A percentile compares a stretch with the other conserved stretches of the same genome.
Evolutionary conservation across 1,140 invertebrate genomes (phyloP).

Genomic region (Cydia splendana): DNA sequence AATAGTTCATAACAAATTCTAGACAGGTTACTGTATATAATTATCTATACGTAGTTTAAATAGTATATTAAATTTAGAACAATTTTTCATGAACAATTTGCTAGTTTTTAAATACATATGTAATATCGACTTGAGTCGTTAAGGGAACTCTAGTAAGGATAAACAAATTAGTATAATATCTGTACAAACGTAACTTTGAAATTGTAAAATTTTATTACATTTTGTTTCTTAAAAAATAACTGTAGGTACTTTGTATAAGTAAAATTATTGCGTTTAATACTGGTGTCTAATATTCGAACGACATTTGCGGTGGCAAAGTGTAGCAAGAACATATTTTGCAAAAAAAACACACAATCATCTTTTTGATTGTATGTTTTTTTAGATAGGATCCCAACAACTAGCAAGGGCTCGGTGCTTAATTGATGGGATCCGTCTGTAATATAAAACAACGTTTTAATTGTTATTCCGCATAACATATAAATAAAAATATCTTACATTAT

Average conservation of each 20-base stretch:
- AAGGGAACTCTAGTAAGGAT: slow-evolving; percentile 19
- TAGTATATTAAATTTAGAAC: slow-evolving; percentile 67
- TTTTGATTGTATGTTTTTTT: slow-evolving; percentile 13
- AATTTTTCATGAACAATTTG: slow-evolving; percentile 72
- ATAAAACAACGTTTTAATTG: slow-evolving; percentile 37
- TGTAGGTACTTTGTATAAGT: slow-evolving; percentile 38
- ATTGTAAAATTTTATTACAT: slow-evolving; percentile 7
- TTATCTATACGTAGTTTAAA: slow-evolving; percentile 55
- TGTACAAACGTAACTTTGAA: slow-evolving; percentile 43
- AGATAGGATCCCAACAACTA: slow-evolving; percentile 56
- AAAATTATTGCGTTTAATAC: slow-evolving; percentile 62
- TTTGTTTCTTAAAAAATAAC: slow-evolving; percentile 34
- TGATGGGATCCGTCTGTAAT: slow-evolving; percentile 51
- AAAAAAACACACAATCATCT: slow-evolving; percentile 10
- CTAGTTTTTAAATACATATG: slow-evolving; percentile 59
- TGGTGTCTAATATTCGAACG: slow-evolving; percentile 22
- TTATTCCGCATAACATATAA: slow-evolving; percentile 58
- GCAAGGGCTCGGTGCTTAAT: slow-evolving; percentile 68
- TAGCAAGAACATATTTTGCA: background rate
- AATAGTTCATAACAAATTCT: slow-evolving; percentile 58
- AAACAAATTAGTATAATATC: slow-evolving; percentile 27
- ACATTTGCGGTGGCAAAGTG: slow-evolving; percentile 14
- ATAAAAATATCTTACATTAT: slow-evolving; percentile 36
- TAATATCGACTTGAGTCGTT: slow-evolving; percentile 44
- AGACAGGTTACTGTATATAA: slow-evolving; percentile 49